Evolutionary conservation across 2,888 invertebrate species (phyloP), one percentile per base, ranked within the genome.

Genomic region (Tuberolachnus salignus): DNA sequence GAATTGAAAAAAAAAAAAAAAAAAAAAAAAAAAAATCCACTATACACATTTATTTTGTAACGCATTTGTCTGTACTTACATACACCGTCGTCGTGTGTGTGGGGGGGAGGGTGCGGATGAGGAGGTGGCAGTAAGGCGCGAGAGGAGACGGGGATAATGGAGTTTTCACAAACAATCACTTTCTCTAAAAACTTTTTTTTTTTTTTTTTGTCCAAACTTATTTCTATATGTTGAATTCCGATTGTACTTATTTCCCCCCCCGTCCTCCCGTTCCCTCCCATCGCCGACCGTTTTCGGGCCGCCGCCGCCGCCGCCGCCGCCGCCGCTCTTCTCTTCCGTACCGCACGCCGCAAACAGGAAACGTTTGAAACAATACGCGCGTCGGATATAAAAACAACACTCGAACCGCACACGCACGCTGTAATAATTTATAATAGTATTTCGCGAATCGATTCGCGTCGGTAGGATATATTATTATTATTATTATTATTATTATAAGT

Each of bases 151-250:
- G n/a, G 46, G 46, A 26, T 49, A 49, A 61, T 59, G 71, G 34
- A 59, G 49, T 72, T 72, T 72, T 72, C 71, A 49, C 59, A 59
- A 72, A 61, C 71, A 59, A 72, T 72, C 26, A 34, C 57, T 71
- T 71, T 71, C 44, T 59, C 59, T 11, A 26, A 59, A 71, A 59
- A 59, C 26, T 34, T 34, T 34, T 34, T 34, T 34, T 34, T 34
- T 34, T n/a, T n/a, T n/a, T n/a, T 71, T 26, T 57, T 49, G n/a
- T 49, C n/a, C n/a, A 59, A 71, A 71, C 57, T 59, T 71, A 71
- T 71, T 46, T 59, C 16, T 13, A 10, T 10, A 10, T 10, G 64
- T 21, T 23, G 44, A 44, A 46, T 57, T 70, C 44, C 70, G 44
- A 57, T 67, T 19, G 67, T 51, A 13, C 34, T 51, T 46, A 51